phyloP scores from a whole-genome alignment of 2,113 vertebrate genomes.

The Oryzias curvinotus region DNA sequence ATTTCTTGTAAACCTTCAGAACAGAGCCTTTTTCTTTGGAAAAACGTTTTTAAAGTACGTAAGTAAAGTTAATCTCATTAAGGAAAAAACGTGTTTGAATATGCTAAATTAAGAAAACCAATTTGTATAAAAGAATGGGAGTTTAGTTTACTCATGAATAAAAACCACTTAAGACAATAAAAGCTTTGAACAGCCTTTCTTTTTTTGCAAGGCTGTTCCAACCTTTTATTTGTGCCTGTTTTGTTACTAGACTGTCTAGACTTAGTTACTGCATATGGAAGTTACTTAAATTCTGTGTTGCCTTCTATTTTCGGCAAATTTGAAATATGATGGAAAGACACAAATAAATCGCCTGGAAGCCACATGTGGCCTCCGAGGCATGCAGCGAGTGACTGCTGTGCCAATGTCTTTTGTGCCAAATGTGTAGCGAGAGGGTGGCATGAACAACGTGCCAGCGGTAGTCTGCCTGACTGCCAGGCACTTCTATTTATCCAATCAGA shows the following conservation, averaged over 20 bases:
- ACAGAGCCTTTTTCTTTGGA: no score
- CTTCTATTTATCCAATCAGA: constrained; percentile 75
- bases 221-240: no score
- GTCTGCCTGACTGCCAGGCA: constrained; percentile 70
- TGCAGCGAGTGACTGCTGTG: constrained; percentile 63
- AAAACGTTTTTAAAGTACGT: no score
- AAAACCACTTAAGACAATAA: no score
- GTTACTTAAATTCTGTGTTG: constrained; percentile 21
- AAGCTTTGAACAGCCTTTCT: no score
- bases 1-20: no score
- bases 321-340: constrained; percentile 43
- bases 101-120: no score
- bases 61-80: no score
- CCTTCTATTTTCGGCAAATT: constrained; percentile 34
- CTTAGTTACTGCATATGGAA: neutral
- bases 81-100: no score
- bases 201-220: no score
- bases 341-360: constrained; percentile 54
- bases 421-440: constrained; percentile 66
- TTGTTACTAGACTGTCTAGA: neutral
- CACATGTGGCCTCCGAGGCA: constrained; percentile 53
- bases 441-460: constrained; percentile 57
- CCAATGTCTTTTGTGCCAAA: constrained; percentile 69
- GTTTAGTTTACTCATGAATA: no score
- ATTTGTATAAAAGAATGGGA: no score